These are phyloP conservation scores for Phenganax stokvisi DNA, from an alignment of 92 coral and sea anemone genomes.

Conservation along the genomic window DNA sequence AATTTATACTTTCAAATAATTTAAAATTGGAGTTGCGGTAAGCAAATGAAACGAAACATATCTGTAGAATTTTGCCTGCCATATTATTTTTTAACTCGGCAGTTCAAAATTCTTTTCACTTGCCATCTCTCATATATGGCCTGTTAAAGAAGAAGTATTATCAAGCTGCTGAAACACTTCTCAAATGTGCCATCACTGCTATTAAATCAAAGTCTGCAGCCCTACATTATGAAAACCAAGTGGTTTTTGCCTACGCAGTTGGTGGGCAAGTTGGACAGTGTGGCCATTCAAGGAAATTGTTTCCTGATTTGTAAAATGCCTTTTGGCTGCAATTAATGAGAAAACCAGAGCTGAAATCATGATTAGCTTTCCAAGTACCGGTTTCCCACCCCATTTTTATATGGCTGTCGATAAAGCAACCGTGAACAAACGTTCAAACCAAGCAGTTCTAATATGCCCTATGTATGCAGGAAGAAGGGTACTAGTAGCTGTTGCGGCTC, in stretches of 20 bases:
- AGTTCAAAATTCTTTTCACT: too few relatives aligned
- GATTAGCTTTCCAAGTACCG: background rate
- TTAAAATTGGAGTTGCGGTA: too few relatives aligned
- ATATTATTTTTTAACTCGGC: background rate
- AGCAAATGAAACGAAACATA: too few relatives aligned
- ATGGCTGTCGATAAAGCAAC: constrained; percentile 17
- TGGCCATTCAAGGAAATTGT: constrained; percentile 17
- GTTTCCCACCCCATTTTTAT: background rate
- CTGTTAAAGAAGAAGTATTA: background rate
- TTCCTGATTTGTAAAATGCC: constrained; percentile 5
- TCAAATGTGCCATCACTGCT: constrained; percentile 1
- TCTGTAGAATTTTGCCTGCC: too few relatives aligned
- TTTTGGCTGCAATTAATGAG: constrained; percentile 1
- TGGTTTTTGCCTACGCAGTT: background rate
- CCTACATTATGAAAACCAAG: background rate
- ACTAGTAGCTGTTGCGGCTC: background rate
- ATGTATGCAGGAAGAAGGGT: background rate
- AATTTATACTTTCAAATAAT: too few relatives aligned
- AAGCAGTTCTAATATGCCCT: constrained; percentile 13
- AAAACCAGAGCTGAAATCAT: background rate
- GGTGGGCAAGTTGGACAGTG: constrained; percentile 11
- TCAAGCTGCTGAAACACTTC: background rate
- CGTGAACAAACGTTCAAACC: background rate
- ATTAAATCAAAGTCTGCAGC: constrained; percentile 3
- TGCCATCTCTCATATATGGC: too few relatives aligned